Base-by-base conservation (phyloP, 2,888 invertebrate genomes). In the Lepidocyrtoides sp. region DNA sequence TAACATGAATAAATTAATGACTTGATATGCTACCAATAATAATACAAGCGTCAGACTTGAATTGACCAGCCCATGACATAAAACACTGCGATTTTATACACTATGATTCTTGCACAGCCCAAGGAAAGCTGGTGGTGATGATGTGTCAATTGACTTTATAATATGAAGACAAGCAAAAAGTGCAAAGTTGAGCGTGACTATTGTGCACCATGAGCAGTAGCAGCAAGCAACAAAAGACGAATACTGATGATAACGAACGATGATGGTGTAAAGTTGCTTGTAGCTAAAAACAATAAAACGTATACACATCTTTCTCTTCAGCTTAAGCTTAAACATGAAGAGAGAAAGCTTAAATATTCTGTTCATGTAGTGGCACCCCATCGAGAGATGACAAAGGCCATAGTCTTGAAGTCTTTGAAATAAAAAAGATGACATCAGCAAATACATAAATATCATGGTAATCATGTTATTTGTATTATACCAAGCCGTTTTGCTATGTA, bases 341-440 rank as follows among this genome's bases (percentile, higher is more conserved):
- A 75, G 36, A n/a, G 29, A 84, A 83, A 83, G 84, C 77, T 84
- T 84, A 89, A 66, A n/a, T 90, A 90, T 90, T 90, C 90, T 29
- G 29, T 85, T 84, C 90, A 90, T 84, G 90, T 77, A 54, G 17
- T 29, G 90, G 69, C 77, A 66, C 90, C 90, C 90, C 60, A 69
- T 85, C 57, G 90, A 26, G 90, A 90, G 85, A 84, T 90, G 90
- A 90, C 90, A 90, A 90, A 85, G 77, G 75, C 57, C 51, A 77
- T 89, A n/a, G n/a, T n/a, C n/a, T n/a, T n/a, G 48, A 17, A 44
- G 57, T 51, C 41, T 83, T 72, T 41, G 23, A 14, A 69, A 26
- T 23, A 79, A 69, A 75, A 41, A 41, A 23, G 89, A 89, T 89
- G 89, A 89, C 89, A 89, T 89, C 83, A 89, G 89, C 14, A 79